Evolutionary conservation across 2,113 vertebrate genomes (phyloP), one percentile per base, ranked within the genome.

Genomic region (Coregonus clupeaformis): DNA sequence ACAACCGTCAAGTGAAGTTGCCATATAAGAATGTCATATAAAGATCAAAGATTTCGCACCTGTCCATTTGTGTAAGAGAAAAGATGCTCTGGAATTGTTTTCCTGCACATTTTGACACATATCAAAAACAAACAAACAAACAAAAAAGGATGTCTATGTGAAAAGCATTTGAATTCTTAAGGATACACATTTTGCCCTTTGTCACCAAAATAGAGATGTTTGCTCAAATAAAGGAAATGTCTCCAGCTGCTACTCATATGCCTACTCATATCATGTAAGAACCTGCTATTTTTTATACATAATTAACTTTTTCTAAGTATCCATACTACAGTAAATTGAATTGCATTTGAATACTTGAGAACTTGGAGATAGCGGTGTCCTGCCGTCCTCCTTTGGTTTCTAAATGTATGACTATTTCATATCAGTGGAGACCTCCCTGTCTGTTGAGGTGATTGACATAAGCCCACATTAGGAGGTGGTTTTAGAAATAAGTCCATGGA

Each of bases 391-490:
- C 92, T 92, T 90, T 93, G 95, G 92, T 95, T 95, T 95, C 94
- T 95, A 96, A 18, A 96, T 96, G 94, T 95, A 94, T 95, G 95
- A 97, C 95, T 96, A 95, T 95, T 96, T 96, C 95, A 96, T 96
- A 96, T 96, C 94, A 94, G 93, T 67, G 57, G 67, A 67, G 88
- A 87, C 65, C 78, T 67, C 93, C 93, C 94, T 95, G 94, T 95
- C 94, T 95, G 93, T 92, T 92, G 93, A 84, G 85, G 93, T 97
- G 96, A 97, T 96, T 97, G 96, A 97, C 96, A 96, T 91, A 85
- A 94, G 94, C 94, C 92, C 94, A 95, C 94, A 95, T 97, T 97
- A 96, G 94, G 95, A 95, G 95, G 93, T 94, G 95, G 95, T 97
- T 97, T 95, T 93, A 94, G 94, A 96, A 97, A 97, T 95, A 90